Percentiles rank a stretch among this genome's conserved stretches.
Conservation (phyloP, 2,888 invertebrate genomes). For the Drosophila paramelanica region DNA sequence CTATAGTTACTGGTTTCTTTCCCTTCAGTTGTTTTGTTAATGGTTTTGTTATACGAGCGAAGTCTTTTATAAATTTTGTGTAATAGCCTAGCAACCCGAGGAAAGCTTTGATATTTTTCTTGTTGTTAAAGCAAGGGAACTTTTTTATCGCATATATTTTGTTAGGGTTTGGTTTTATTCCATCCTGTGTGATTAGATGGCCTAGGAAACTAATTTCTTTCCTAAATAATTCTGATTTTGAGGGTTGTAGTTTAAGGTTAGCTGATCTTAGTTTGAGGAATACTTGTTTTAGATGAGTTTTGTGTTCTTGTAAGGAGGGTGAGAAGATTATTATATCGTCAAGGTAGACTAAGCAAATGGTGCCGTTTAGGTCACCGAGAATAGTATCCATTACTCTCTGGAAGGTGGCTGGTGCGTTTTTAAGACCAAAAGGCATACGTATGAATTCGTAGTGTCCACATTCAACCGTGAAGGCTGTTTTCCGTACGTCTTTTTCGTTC, state of each 20-base stretch:
- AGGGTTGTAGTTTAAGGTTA: not conserved
- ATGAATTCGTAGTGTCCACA: constrained; percentile 36
- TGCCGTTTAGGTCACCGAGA: not conserved
- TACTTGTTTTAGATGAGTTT: not conserved
- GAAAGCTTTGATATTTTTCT: constrained; percentile 14
- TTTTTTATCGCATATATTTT: constrained; percentile 10
- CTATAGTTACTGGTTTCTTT: not conserved
- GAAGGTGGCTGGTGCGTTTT: constrained; percentile 30
- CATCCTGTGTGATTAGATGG: no score
- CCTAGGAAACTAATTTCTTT: not conserved
- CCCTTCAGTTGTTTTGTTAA: constrained; percentile 18
- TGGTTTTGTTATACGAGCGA: constrained; percentile 23
- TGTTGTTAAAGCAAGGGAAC: constrained; percentile 9
- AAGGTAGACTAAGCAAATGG: not conserved
- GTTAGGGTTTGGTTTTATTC: not conserved
- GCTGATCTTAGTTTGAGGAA: not conserved
- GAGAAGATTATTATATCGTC: not conserved
- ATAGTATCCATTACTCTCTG: not conserved
- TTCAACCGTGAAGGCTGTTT: constrained; percentile 40
- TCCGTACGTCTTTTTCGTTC: constrained; percentile 23
- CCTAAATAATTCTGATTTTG: not conserved
- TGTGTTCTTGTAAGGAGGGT: not conserved
- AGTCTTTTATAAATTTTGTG: not conserved
- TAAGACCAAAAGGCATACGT: constrained; percentile 37
- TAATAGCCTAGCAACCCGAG: constrained; percentile 19